Percentiles rank a stretch among this genome's conserved stretches.
Conservation (phyloP, 2,888 invertebrate species). For the Amphipoea oculea region DNA sequence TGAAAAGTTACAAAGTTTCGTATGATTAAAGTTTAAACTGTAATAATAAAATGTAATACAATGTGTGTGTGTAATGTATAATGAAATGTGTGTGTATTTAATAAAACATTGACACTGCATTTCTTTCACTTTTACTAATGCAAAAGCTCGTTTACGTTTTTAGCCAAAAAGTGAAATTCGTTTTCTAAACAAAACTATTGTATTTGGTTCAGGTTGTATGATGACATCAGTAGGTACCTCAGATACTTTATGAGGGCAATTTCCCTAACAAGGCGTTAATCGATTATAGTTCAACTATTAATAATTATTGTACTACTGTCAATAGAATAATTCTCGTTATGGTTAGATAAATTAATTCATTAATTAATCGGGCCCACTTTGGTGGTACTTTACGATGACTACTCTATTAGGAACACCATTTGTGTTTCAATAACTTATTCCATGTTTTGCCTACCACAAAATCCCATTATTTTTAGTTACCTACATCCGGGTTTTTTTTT, state of each 20-base stretch:
- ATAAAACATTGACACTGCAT: background rate
- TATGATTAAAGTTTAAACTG: no score
- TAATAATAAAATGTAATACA: no score
- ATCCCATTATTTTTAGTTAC: no score
- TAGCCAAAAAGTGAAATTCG: background rate
- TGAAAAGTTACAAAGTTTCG: no score
- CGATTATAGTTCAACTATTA: conserved; percentile 35
- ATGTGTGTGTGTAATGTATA: no score
- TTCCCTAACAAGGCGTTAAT: conserved; percentile 49
- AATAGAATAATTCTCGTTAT: conserved; percentile 33
- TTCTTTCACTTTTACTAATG: background rate
- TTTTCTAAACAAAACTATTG: background rate
- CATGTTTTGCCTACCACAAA: background rate
- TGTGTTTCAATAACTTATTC: background rate
- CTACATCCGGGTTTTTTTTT: no score
- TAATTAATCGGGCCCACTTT: conserved; percentile 24
- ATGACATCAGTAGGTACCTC: conserved; percentile 24
- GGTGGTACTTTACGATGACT: conserved; percentile 5
- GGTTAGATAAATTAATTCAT: conserved; percentile 3
- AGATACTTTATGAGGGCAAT: conserved; percentile 28
- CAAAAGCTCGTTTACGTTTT: background rate
- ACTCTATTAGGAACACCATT: conserved; percentile 2
- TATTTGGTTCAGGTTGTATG: background rate
- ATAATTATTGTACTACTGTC: conserved; percentile 30
- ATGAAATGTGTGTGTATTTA: no score